Evolutionary conservation across 2,797 vertebrate species (phyloP), one percentile per base, ranked within the genome.

Genomic region (Microctenopoma stevenorrisi): DNA sequence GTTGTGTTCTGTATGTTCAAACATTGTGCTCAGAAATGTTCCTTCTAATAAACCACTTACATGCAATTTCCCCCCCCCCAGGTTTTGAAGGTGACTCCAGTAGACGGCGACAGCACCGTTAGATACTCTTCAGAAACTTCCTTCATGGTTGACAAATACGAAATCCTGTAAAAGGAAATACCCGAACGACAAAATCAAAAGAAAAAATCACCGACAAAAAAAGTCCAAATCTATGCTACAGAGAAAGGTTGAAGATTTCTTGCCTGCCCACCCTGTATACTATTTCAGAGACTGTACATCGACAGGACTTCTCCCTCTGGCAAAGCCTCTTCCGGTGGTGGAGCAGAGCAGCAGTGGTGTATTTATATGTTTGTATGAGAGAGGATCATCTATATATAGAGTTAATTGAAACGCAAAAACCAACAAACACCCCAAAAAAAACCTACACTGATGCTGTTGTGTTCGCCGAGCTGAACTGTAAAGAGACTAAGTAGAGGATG

Each of bases 101-200:
- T 98, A 73, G 96, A 98, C 0, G 96, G 94, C 42, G 96, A 95
- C 93, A 94, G 89, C 85, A 91, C 96, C 0, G 93, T 96, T 68
- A 96, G 94, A 91, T 99, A 95, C 94, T 99, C 98, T 54, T 93
- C 89, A 42, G 97, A 99, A 92, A 99, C 96, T 78, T 96, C 96
- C 84, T 98, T 99, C 81, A 83, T 98, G 55, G 97, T 98, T 64
- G 97, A 99, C 93, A 99, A 98, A 91, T 99, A 99, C 0, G 97
- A 99, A 87, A 98, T 99, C 87, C 95, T 98, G 96, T 99, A 94
- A 70, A 57, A 51, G 18, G 37, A 33, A 53, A 82, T 79, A 56
- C 26, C 0, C 35, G 43, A 40, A 72, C 83, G 81, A 60, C 22
- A 28, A 53, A 62, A 79, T 10, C 30, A 55, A 43, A 38, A 67